Percentiles rank a stretch among this genome's conserved stretches.
These are phyloP conservation scores for Spondyliosoma cantharus DNA, from an alignment of 2,797 vertebrate genomes.

Conservation along the genomic window DNA sequence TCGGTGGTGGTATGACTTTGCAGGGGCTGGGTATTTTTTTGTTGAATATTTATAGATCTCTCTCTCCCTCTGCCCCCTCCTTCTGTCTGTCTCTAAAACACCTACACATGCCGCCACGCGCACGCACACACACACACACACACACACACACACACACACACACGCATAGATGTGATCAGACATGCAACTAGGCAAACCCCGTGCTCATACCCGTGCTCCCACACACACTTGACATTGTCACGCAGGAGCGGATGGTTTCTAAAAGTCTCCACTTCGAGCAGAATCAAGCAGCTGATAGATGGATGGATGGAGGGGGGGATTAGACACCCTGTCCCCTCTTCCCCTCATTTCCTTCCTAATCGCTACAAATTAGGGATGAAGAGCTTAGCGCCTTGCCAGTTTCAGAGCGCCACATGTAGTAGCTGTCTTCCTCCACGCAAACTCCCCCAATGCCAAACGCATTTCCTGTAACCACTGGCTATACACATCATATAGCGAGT, in stretches of 20 bases:
- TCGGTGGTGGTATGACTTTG: slow-evolving; percentile 66
- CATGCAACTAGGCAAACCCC: slow-evolving; percentile 20
- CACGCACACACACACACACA: not conserved
- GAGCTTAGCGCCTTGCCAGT: slow-evolving; percentile 58
- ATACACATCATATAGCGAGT: not conserved
- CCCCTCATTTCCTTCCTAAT: slow-evolving; percentile 73
- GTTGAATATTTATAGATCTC: slow-evolving; percentile 75
- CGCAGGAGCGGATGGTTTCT: slow-evolving; percentile 20
- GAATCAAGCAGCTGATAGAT: slow-evolving; percentile 55
- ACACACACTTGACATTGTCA: slow-evolving; percentile 35
- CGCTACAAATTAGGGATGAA: slow-evolving; percentile 77
- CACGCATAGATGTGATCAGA: slow-evolving; percentile 33
- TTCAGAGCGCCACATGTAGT: slow-evolving; percentile 43
- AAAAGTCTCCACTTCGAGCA: slow-evolving; percentile 38
- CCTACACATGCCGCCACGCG: slow-evolving; percentile 39
- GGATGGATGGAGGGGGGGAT: slow-evolving; percentile 54
- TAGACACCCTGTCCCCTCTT: slow-evolving; percentile 65
- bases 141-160: too few species aligned
- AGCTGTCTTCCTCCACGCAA: slow-evolving; percentile 18
- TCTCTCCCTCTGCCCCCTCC: slow-evolving; percentile 21
- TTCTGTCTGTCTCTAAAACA: slow-evolving; percentile 46
- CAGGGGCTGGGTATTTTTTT: slow-evolving; percentile 61
- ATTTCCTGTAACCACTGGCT: slow-evolving; percentile 14
- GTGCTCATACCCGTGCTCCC: slow-evolving; percentile 2
- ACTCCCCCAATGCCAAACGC: not conserved